Evolutionary conservation across 2,113 vertebrate species (phyloP).

Genomic region (Ardeotis arabs): DNA sequence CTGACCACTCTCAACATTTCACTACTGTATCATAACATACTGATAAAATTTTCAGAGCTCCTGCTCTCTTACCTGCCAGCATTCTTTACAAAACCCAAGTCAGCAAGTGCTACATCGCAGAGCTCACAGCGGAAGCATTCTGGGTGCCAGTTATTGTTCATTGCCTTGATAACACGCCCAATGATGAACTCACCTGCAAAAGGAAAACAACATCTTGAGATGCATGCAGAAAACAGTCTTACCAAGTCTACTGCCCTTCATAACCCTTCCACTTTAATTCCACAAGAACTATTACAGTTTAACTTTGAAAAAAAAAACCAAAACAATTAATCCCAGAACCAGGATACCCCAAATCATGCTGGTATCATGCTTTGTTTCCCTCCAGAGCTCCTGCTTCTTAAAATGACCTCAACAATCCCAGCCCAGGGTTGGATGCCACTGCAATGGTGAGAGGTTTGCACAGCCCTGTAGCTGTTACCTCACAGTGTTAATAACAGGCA

Average conservation of each 20-base stretch:
- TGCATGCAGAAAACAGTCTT: background rate
- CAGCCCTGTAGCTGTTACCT: background rate
- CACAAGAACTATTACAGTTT: background rate
- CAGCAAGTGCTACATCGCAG: conserved; percentile 75
- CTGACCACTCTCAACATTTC: background rate
- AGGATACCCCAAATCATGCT: background rate
- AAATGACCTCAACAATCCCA: background rate
- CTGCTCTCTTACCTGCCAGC: conserved; percentile 74
- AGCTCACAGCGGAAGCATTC: conserved; percentile 82
- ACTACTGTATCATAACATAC: background rate
- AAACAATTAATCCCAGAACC: background rate
- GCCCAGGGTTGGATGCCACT: background rate
- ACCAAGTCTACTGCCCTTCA: background rate
- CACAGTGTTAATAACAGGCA: background rate
- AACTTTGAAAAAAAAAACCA: background rate
- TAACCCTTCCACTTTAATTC: background rate
- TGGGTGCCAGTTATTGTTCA: conserved; percentile 83
- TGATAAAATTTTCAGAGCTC: background rate
- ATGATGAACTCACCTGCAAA: conserved; percentile 79
- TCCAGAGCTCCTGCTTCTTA: background rate
- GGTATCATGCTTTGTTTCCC: background rate
- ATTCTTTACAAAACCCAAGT: conserved; percentile 82
- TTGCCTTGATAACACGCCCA: conserved; percentile 83
- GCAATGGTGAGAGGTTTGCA: background rate
- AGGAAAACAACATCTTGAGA: background rate